phyloP scores from a whole-genome alignment of 2,888 invertebrate genomes.

The Archips crataeganus region DNA sequence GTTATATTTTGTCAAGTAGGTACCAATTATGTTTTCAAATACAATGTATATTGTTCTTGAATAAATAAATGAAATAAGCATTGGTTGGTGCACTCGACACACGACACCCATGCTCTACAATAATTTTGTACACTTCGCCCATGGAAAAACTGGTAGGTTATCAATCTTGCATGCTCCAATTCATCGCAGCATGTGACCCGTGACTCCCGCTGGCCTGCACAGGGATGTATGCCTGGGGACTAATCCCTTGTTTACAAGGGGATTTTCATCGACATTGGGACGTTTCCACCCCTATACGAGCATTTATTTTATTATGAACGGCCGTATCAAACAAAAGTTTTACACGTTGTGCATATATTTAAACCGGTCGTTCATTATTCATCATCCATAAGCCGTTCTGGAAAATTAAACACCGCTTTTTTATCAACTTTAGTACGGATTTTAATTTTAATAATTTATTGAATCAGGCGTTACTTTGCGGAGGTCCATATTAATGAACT shows the following conservation, averaged over 20 bases:
- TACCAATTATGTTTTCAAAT: too few species aligned
- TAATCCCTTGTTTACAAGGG: slow-evolving; percentile 29
- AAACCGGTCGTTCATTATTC: too few species aligned
- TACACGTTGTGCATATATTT: too few species aligned
- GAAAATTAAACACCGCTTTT: too few species aligned
- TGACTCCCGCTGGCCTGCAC: slow-evolving; percentile 17
- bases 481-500: too few species aligned
- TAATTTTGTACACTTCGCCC: slow-evolving; percentile 10
- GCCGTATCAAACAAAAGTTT: background rate
- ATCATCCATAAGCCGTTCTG: too few species aligned
- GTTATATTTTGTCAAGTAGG: too few species aligned
- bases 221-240: slow-evolving; percentile 10
- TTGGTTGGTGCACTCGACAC: background rate
- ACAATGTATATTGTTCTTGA: too few species aligned
- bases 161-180: slow-evolving; percentile 35
- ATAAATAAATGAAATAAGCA: too few species aligned
- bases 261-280: slow-evolving; percentile 18
- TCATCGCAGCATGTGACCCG: slow-evolving; percentile 8
- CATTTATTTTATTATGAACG: slow-evolving; percentile 10
- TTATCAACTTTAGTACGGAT: too few species aligned
- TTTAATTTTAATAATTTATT: too few species aligned
- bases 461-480: too few species aligned
- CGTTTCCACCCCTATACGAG: slow-evolving; percentile 2
- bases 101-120: background rate
- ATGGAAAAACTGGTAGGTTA: slow-evolving; percentile 14